phyloP scores from a whole-genome alignment of 2,113 vertebrate genomes.

The Marmota flaviventris region DNA sequence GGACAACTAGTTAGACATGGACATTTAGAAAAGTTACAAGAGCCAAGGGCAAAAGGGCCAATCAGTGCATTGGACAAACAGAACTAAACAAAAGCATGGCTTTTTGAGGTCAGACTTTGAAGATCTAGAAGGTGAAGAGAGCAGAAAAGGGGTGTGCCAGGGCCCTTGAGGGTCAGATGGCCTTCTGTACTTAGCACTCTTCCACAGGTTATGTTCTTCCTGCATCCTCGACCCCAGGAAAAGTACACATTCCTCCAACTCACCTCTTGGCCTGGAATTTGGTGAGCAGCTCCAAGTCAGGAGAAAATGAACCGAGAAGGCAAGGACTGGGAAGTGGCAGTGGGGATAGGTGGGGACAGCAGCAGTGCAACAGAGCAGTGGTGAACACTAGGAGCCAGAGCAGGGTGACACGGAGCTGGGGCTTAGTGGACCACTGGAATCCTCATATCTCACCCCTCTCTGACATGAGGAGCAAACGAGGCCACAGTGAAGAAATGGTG shows the following conservation, averaged over 20 bases:
- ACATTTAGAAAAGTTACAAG: slow-evolving; percentile 58
- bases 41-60: background rate
- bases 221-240: background rate
- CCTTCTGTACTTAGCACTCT: background rate
- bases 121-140: background rate
- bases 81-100: background rate
- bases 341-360: fast-evolving
- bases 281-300: background rate
- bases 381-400: background rate
- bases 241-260: background rate
- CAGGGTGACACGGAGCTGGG: fast-evolving
- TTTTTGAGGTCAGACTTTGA: slow-evolving; percentile 35
- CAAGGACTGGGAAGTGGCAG: fast-evolving
- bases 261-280: background rate
- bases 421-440: background rate
- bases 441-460: background rate
- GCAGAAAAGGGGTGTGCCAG: background rate
- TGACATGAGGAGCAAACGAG: background rate
- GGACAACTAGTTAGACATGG: background rate
- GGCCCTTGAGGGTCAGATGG: background rate
- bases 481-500: background rate
- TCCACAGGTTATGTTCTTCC: background rate
- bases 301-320: background rate
- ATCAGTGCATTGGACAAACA: background rate
- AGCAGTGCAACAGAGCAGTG: background rate